Conservation (phyloP, 2,113 vertebrate genomes). For the Zosterops japonicus region DNA sequence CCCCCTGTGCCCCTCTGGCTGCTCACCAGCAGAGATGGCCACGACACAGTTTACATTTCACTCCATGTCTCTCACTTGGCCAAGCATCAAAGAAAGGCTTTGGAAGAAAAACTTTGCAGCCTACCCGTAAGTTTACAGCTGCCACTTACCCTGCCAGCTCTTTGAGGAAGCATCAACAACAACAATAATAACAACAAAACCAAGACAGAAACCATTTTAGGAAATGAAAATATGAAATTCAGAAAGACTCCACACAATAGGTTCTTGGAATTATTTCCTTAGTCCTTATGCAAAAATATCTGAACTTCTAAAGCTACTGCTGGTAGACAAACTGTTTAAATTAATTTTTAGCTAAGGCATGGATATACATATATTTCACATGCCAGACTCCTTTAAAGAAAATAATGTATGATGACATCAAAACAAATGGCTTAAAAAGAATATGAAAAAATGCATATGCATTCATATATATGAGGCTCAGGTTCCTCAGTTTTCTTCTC, state of each 20-base stretch:
- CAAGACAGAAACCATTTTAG: not conserved
- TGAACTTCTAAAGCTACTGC: not conserved
- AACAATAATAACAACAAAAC: not conserved
- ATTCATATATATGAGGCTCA: not conserved
- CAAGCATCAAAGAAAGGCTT: slow-evolving; percentile 74
- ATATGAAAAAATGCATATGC: not conserved
- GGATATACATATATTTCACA: not conserved
- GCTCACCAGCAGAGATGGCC: slow-evolving; percentile 20
- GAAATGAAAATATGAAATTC: slow-evolving; percentile 2
- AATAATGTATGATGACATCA: not conserved
- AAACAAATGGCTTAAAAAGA: not conserved
- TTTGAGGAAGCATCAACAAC: not conserved
- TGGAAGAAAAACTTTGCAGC: slow-evolving; percentile 44
- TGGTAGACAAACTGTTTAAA: not conserved
- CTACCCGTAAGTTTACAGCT: slow-evolving; percentile 60
- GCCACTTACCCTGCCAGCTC: slow-evolving; percentile 51
- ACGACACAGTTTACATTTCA: slow-evolving; percentile 61
- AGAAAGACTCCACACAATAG: not conserved
- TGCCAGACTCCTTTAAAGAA: not conserved
- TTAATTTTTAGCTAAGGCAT: not conserved
- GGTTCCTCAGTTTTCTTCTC: not conserved
- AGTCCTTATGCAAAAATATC: not conserved
- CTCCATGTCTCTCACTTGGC: slow-evolving; percentile 72
- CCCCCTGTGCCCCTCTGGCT: not conserved
- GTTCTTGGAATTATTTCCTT: not conserved